Evolutionary conservation across 2,797 vertebrate genomes (phyloP), one percentile per base, ranked within the genome.

Genomic region (Scyliorhinus canicula): DNA sequence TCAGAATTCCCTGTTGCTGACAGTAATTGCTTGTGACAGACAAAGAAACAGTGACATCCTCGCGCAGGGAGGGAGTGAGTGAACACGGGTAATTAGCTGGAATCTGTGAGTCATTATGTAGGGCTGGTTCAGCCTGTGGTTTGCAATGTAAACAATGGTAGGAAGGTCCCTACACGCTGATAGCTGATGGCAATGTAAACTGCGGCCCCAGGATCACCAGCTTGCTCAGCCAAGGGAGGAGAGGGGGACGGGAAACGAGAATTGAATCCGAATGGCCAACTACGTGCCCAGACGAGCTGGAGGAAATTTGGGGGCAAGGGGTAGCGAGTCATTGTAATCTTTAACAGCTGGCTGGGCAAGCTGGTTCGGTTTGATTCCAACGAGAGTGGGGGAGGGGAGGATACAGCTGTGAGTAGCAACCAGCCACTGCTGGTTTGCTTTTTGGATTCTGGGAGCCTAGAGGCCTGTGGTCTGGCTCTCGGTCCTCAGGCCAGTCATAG

Each of bases 101-200:
- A 14, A 19, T 90, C 86, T 90, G 86, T 55, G 52, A 90, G 3
- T 60, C 55, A 90, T 60, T n/a, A 60, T 90, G 19, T 21, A 1
- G 31, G 55, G 12, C 31, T 12, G 52, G 31, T 90, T 35, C 35
- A 90, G 86, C 52, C 86, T 90, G 86, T 90, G 86, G 86, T 90
- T 60, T 90, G 86, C 52, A 90, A 55, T 90, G 8, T 90, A 90
- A 90, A 60, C 86, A 90, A 90, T 90, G 35, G 31, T 11, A 60
- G 55, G 86, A 90, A 57, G 86, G 40, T 24, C 44, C 19, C 4
- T 47, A 47, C 79, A 26, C 7, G 6, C 79, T 47, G 79, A 47
- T 82, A 26, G 19, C 40, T 82, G 1, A 44, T 47, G 19, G 19
- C 77, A 82, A 47, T 47, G 28, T 7, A 24, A 82, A 7, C 19